Base-by-base conservation (phyloP, 2,113 vertebrate genomes). In the Callorhinus ursinus region DNA sequence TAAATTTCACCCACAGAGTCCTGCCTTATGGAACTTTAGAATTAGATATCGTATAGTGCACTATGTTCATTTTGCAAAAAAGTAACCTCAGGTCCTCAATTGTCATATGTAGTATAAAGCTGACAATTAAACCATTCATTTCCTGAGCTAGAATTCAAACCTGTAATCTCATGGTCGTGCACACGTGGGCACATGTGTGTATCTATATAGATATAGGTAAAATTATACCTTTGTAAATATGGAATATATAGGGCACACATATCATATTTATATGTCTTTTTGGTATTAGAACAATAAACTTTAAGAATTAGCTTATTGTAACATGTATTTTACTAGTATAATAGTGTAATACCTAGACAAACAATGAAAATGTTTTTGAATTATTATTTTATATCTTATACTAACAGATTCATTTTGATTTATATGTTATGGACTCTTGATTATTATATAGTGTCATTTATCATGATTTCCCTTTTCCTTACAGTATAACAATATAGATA, bases 61-160 rank as follows among this genome's bases (percentile, higher is more conserved):
- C 76, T 92, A 63, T 95, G 36, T 76, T 97, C 46, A 69, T 90
- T 86, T 86, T 92, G 88, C 55, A 61, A 85, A 95, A 80, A 65
- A 90, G 21, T 80, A 49, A 88, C 79, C 49, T 88, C 42, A 82
- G 42, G 51, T 90, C 81, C 51, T 96, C 51, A 67, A 18, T 53
- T 93, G 42, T 55, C 53, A 39, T 65, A 21, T 89, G 26, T 77
- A 93, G 18, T 81, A 71, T 39, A 94, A 96, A 96, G 49, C 67
- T 90, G 51, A 39, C 81, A 88, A 16, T 51, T 84, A 85, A 95
- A 74, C 59, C 59, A 24, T 57, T 87, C 72, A 74, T 89, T 12
- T 94, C 61, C 19, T 65, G 81, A 86, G 4, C 36, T 93, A 46
- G 65, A 88, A 82, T 6, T 89, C 49, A 92, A 74, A 65, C 5